Percentiles rank a stretch among this genome's conserved stretches.
phyloP scores from a whole-genome alignment of 2,113 vertebrate genomes.

The Tachuris rubrigastra region DNA sequence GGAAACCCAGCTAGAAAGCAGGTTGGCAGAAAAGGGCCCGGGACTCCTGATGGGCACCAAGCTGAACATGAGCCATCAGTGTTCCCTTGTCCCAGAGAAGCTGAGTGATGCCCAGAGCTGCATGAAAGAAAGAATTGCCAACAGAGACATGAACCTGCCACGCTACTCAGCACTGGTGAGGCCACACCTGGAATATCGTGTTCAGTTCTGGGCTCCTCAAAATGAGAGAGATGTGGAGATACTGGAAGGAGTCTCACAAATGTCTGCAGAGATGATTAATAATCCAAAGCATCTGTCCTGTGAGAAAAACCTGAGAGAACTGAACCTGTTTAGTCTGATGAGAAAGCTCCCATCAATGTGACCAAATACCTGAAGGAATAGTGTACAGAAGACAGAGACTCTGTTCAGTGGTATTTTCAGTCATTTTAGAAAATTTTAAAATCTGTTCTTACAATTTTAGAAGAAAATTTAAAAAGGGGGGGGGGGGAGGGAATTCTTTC shows the following conservation, averaged over 20 bases:
- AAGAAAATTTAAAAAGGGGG: not conserved
- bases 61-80: not conserved
- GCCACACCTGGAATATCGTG: not conserved
- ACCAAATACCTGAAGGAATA: not conserved
- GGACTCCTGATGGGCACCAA: not conserved
- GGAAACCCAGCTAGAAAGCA: not conserved
- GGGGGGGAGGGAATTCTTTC: rapidly evolving
- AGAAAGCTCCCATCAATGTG: not conserved
- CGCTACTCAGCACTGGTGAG: not conserved
- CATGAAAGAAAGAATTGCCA: not conserved
- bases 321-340: not conserved
- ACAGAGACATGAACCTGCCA: not conserved
- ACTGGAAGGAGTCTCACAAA: not conserved
- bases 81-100: not conserved
- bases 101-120: not conserved
- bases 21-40: not conserved
- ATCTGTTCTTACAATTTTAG: not conserved
- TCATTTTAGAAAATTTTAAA: not conserved
- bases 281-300: not conserved
- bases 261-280: not conserved
- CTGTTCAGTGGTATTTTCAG: not conserved
- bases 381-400: not conserved
- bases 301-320: not conserved
- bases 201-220: not conserved
- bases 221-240: not conserved